Evolutionary conservation across 2,113 vertebrate species (phyloP).

Genomic region (Columbina picui): DNA sequence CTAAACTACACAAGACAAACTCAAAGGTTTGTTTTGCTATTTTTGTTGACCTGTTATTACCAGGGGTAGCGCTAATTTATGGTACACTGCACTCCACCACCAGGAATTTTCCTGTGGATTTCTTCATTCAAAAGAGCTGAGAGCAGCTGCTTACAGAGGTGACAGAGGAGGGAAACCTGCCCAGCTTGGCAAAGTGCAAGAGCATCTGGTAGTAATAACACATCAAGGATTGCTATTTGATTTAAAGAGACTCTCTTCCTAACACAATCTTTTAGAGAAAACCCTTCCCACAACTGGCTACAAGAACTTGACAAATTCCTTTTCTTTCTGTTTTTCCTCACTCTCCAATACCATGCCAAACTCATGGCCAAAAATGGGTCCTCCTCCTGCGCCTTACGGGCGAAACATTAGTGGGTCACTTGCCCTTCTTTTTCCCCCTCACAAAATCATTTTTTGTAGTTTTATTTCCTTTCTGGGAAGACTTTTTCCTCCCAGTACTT

Average conservation of each 20-base stretch:
- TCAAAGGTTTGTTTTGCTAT: background rate
- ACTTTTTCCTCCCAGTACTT: background rate
- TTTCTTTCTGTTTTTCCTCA: background rate
- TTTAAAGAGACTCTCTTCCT: background rate
- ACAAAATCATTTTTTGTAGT: background rate
- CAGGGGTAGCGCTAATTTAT: background rate
- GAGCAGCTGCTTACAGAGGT: background rate
- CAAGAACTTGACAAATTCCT: background rate
- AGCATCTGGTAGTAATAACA: conserved; percentile 31
- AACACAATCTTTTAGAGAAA: background rate
- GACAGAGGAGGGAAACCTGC: background rate
- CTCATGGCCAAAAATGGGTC: background rate
- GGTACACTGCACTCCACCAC: background rate
- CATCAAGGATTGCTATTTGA: background rate
- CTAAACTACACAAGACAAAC: background rate
- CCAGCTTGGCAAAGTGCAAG: background rate
- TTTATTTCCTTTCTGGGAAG: background rate
- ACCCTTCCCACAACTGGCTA: background rate
- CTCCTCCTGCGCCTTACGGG: background rate
- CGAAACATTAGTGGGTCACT: background rate
- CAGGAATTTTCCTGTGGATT: background rate
- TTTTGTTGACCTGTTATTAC: background rate
- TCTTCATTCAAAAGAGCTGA: background rate
- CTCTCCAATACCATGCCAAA: background rate
- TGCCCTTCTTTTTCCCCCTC: accelerated